phyloP scores from a whole-genome alignment of 2,113 vertebrate genomes.

The Lates calcarifer region DNA sequence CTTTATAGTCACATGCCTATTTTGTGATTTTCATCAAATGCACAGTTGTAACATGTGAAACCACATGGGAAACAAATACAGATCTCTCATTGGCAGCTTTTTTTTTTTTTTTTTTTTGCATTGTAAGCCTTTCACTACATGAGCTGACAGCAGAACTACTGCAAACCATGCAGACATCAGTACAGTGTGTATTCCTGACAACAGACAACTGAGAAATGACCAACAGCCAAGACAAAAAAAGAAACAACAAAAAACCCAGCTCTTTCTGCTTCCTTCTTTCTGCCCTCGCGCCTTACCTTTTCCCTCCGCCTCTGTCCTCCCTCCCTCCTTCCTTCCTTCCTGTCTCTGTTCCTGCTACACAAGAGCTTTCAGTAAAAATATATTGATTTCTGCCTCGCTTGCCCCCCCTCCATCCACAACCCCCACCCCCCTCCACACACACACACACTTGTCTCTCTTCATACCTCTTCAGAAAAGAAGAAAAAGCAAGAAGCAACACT shows the following conservation, averaged over 20 bases:
- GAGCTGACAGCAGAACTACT: neutral
- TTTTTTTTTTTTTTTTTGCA: neutral
- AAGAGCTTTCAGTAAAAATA: conserved; percentile 71
- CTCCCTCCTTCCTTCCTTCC: conserved; percentile 56
- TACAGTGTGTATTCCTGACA: neutral
- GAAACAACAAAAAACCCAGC: no score
- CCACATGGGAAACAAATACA: neutral
- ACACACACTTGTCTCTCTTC: conserved; percentile 25
- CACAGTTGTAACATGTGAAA: no score
- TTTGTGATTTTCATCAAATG: no score
- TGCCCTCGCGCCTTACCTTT: neutral
- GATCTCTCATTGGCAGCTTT: neutral
- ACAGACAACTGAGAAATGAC: neutral
- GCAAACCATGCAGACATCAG: conserved; percentile 12
- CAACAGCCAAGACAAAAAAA: conserved; percentile 5
- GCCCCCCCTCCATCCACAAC: conserved; percentile 26
- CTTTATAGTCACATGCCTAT: no score
- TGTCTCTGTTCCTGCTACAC: conserved; percentile 64
- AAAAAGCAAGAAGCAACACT: conserved; percentile 63
- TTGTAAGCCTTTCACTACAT: neutral
- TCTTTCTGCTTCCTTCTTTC: neutral
- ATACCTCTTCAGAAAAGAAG: conserved; percentile 54
- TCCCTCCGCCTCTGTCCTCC: conserved; percentile 9
- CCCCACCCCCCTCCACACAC: conserved; percentile 24
- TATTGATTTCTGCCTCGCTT: conserved; percentile 72